These are phyloP conservation scores for Tipula confusa DNA, from an alignment of 2,888 invertebrate species.

Conservation along the genomic window DNA sequence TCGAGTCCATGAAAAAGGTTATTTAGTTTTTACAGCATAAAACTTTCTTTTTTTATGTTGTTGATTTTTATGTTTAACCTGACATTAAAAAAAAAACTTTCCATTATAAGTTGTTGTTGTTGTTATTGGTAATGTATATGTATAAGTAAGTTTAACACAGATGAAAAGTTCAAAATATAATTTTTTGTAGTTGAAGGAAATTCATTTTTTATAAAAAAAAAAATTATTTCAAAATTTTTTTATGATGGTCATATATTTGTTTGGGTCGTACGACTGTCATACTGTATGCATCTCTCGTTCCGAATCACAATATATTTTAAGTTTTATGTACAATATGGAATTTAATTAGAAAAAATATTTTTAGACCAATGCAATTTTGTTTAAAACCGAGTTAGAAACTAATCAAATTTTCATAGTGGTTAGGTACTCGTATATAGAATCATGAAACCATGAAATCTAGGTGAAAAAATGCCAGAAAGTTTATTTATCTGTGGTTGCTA, in stretches of 20 bases:
- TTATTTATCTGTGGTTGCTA: too few species aligned
- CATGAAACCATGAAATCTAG: too few species aligned
- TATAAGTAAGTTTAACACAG: background rate
- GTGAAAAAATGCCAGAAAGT: too few species aligned
- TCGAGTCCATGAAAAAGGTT: background rate
- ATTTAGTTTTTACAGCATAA: background rate
- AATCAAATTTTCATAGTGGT: too few species aligned
- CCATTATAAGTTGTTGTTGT: background rate
- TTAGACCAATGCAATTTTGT: too few species aligned
- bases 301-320: too few species aligned
- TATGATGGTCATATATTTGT: background rate
- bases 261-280: background rate
- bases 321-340: too few species aligned
- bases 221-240: background rate
- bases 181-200: background rate
- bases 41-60: background rate
- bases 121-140: background rate
- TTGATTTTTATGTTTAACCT: constrained; percentile 14
- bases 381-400: too few species aligned
- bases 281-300: too few species aligned
- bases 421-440: too few species aligned
- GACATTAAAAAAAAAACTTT: background rate
- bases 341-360: too few species aligned
- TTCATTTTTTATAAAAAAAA: too few species aligned
- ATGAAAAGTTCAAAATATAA: background rate